A percentile compares a stretch with the other conserved stretches of the same genome.
Evolutionary conservation across 35 echinoderm and acorn worm genomes (phyloP).

Genomic region (Strongylocentrotus purpuratus): DNA sequence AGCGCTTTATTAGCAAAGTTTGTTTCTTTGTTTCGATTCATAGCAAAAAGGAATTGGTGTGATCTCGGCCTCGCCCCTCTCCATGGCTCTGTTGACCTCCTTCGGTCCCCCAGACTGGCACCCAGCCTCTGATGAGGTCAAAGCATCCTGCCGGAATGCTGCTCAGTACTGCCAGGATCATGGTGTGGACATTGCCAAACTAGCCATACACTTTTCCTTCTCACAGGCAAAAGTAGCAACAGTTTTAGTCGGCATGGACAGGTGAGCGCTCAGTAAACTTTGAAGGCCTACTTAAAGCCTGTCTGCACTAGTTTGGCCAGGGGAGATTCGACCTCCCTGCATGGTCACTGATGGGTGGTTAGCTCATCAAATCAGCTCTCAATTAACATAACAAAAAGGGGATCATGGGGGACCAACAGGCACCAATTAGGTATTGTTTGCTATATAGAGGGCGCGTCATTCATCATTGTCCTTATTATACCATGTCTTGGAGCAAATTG

Average conservation of each 20-base stretch:
- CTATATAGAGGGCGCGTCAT: no score
- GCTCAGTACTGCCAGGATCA: conserved; percentile 69
- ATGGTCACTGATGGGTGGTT: no score
- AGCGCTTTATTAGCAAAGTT: not conserved
- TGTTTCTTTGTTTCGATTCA: not conserved
- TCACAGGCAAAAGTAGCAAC: conserved; percentile 54
- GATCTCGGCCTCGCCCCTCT: conserved; percentile 81
- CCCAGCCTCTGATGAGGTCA: conserved; percentile 61
- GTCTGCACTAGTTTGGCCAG: no score
- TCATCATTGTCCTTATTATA: no score
- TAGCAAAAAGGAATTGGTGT: conserved; percentile 78
- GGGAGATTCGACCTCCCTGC: no score
- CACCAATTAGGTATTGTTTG: no score
- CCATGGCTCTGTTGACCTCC: conserved; percentile 78
- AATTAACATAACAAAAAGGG: no score
- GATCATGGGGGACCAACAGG: no score
- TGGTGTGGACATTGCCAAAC: conserved; percentile 72
- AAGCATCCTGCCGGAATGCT: conserved; percentile 54
- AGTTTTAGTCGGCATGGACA: conserved; percentile 69
- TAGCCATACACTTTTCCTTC: conserved; percentile 68
- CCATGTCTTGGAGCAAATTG: no score
- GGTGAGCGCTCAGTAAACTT: conserved; percentile 14
- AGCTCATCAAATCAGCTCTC: no score
- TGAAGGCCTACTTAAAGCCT: no score
- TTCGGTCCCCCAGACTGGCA: conserved; percentile 79